Evolutionary conservation across 2,797 vertebrate genomes (phyloP).

Genomic region (Rhabdomys pumilio): DNA sequence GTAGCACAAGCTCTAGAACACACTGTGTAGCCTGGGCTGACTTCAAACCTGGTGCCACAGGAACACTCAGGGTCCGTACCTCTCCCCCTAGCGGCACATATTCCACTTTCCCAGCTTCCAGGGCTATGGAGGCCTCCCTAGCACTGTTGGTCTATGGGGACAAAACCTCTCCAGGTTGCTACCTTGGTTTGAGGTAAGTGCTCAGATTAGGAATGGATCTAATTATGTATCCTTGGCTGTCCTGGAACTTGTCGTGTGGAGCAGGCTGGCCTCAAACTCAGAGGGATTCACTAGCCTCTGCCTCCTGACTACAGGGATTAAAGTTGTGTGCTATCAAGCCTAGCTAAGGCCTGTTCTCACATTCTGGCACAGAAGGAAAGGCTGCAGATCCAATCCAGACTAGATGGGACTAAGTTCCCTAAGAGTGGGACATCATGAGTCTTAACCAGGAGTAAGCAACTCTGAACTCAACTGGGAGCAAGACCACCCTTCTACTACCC

Average conservation of each 20-base stretch:
- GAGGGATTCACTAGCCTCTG: neutral
- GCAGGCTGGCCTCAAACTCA: neutral
- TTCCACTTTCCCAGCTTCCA: neutral
- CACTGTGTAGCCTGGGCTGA: neutral
- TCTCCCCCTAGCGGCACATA: too few relatives aligned
- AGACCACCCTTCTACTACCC: neutral
- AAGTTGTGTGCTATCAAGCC: neutral
- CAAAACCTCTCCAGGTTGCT: neutral
- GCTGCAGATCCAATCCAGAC: neutral
- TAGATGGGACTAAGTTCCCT: neutral
- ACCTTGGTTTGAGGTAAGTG: neutral
- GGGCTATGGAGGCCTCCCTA: neutral
- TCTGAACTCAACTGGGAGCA: neutral
- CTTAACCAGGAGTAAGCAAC: neutral
- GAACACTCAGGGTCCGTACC: neutral
- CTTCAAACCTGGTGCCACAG: neutral
- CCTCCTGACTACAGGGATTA: neutral
- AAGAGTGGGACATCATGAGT: neutral
- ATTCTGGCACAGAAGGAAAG: neutral
- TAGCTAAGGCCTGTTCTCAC: neutral
- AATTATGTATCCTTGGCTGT: neutral
- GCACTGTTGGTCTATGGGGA: neutral
- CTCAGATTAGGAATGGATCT: neutral
- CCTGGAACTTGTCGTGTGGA: neutral
- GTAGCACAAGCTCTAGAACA: neutral